Percentiles rank a stretch among this genome's conserved stretches.
phyloP scores from a whole-genome alignment of 2,113 vertebrate genomes.

The Dipodomys spectabilis region DNA sequence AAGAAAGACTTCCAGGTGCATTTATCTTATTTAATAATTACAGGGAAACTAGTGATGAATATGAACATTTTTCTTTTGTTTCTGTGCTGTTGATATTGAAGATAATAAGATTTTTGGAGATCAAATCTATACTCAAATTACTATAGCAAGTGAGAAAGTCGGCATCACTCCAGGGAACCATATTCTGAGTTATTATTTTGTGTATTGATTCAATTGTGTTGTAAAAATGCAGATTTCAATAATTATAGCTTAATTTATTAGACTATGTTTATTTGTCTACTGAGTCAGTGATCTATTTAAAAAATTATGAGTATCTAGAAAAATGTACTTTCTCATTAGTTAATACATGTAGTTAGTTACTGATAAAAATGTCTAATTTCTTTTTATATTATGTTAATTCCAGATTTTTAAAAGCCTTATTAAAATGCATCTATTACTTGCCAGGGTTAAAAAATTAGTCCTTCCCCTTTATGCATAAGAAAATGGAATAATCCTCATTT shows the following conservation, averaged over 20 bases:
- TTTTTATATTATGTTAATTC: constrained; percentile 68
- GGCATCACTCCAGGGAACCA: background rate
- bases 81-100: background rate
- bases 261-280: constrained; percentile 66
- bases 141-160: background rate
- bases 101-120: background rate
- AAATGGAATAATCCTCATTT: constrained; percentile 63
- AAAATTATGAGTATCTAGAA: constrained; percentile 61
- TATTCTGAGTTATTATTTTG: background rate
- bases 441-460: constrained; percentile 70
- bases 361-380: constrained; percentile 57
- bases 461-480: constrained; percentile 35
- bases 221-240: constrained; percentile 25
- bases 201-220: background rate
- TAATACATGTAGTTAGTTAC: background rate
- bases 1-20: background rate
- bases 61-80: background rate
- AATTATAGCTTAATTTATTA: constrained; percentile 48
- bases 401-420: constrained; percentile 70
- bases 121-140: background rate
- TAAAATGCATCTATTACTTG: constrained; percentile 75
- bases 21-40: background rate
- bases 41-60: background rate
- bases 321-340: constrained; percentile 64
- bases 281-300: constrained; percentile 57